Evolutionary conservation across 2,797 vertebrate species (phyloP), one percentile per base, ranked within the genome.

Genomic region (Liparis tanakae): DNA sequence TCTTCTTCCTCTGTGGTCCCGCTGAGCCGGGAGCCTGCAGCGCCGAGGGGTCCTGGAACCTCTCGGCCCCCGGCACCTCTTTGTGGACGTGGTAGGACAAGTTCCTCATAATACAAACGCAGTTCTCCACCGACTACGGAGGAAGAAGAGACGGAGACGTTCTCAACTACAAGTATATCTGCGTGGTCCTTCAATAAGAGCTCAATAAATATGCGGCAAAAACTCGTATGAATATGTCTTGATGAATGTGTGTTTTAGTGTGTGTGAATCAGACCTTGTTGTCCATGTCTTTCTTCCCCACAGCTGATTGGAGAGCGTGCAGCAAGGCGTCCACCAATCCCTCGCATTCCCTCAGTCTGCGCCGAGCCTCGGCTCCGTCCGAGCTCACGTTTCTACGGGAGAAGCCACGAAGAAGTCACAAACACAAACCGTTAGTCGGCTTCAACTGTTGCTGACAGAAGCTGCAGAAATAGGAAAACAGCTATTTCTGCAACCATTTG

Each of bases 51-150:
- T 99, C 98, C 82, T 95, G 96, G 90, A 96, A 99, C 85, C 94
- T 95, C 74, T 99, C 98, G 0, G 97, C 97, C 36, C 98, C 98
- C 0, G 98, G 98, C n/a, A 99, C 95, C 89, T 99, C 98, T 93
- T 97, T 98, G 92, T 99, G 98, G 77, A 99, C 98, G 0, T 99
- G 98, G 86, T 99, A 99, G 68, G 97, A 99, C 81, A 99, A 95
- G 92, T 99, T 99, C 83, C 98, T 91, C 97, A 99, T 98, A 89
- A 99, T 99, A 83, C 98, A 99, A 76, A 99, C 98, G 0, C 97
- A 99, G 88, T 99, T 99, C 93, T 99, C 98, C 91, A 99, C 98
- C 1, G 98, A 99, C 98, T 99, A 86, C 10, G 10, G 0, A 43
- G n/a, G 51, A 17, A 37, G 76, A 5, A 58, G 6, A 81, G 14